These are phyloP conservation scores for Syngnathus scovelli DNA, from an alignment of 2,113 vertebrate species.

Conservation along the genomic window DNA sequence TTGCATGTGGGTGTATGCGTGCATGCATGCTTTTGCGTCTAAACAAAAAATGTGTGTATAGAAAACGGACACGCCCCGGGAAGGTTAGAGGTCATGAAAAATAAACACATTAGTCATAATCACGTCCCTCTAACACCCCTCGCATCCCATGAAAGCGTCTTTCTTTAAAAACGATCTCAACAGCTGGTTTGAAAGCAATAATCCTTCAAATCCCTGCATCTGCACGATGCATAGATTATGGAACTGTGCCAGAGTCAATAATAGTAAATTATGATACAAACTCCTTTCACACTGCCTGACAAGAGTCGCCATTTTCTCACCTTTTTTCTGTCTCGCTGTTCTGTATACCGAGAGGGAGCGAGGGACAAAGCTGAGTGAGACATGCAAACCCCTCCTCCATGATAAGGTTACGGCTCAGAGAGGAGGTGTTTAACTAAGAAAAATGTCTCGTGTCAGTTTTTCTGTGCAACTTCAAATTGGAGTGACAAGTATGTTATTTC, in stretches of 20 bases:
- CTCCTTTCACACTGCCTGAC: neutral
- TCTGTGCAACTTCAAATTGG: too few relatives aligned
- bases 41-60: neutral
- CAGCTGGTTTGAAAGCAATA: slow-evolving; percentile 49
- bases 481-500: too few relatives aligned
- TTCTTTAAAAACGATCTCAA: slow-evolving; percentile 31
- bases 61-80: neutral
- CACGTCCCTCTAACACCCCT: slow-evolving; percentile 25
- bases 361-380: too few relatives aligned
- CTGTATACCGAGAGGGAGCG: neutral
- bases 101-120: slow-evolving; percentile 21
- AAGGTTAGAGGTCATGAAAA: slow-evolving; percentile 42
- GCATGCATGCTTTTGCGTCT: neutral
- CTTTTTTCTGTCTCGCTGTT: neutral
- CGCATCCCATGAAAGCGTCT: slow-evolving; percentile 18
- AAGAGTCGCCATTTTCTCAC: neutral
- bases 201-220: slow-evolving; percentile 53
- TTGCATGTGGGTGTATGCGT: too few relatives aligned
- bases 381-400: too few relatives aligned
- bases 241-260: slow-evolving; percentile 30
- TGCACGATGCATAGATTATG: slow-evolving; percentile 24
- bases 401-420: too few relatives aligned
- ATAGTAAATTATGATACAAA: slow-evolving; percentile 42
- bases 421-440: too few relatives aligned
- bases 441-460: too few relatives aligned